A percentile compares a stretch with the other conserved stretches of the same genome.
Evolutionary conservation across 2,888 invertebrate species (phyloP).

Genomic region (Galerucella nymphaeae): DNA sequence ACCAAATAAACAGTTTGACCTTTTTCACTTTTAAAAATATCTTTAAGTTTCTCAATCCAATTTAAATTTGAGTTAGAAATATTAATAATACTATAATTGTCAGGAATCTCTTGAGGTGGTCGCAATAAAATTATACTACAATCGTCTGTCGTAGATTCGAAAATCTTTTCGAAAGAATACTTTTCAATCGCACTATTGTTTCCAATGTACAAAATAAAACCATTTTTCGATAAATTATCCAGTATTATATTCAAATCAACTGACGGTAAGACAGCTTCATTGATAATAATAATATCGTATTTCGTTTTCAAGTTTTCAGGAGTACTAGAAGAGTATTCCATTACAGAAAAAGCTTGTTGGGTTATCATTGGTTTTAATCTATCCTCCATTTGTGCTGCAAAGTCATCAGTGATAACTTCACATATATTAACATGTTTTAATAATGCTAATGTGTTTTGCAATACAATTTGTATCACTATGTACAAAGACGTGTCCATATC

Average conservation of each 20-base stretch:
- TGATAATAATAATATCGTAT: constrained; percentile 37
- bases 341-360: constrained; percentile 27
- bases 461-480: constrained; percentile 44
- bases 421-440: constrained; percentile 33
- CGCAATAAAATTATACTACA: constrained; percentile 30
- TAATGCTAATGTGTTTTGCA: constrained; percentile 39
- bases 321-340: constrained; percentile 8
- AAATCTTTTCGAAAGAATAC: constrained; percentile 29
- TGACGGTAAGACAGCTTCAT: constrained; percentile 3
- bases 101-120: constrained; percentile 24
- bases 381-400: constrained; percentile 20
- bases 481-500: constrained; percentile 36
- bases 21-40: constrained; percentile 18
- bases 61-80: constrained; percentile 40
- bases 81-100: constrained; percentile 34
- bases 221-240: constrained; percentile 29
- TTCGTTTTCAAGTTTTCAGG: constrained; percentile 19
- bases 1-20: constrained; percentile 41
- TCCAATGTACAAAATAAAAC: constrained; percentile 44
- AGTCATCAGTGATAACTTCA: constrained; percentile 4
- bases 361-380: constrained; percentile 33
- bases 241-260: constrained; percentile 19
- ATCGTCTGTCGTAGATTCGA: constrained; percentile 24
- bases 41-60: constrained; percentile 58
- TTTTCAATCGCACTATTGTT: constrained; percentile 7